Evolutionary conservation across 2,888 invertebrate species (phyloP), one percentile per base, ranked within the genome.

Genomic region (Limnephilus lunatus): DNA sequence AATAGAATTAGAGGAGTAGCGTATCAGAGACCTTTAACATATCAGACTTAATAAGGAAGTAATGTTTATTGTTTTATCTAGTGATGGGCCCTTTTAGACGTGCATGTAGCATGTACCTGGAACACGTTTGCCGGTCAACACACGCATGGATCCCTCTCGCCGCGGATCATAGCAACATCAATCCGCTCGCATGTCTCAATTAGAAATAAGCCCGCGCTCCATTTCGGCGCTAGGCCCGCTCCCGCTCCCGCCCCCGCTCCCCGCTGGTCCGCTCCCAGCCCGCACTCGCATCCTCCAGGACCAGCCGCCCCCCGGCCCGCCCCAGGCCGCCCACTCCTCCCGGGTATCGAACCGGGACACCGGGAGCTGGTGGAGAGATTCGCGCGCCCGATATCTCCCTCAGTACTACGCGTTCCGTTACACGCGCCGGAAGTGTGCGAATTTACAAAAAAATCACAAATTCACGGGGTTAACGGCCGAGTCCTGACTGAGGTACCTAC

Each of bases 271-370:
- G 68, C 68, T 68, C 68, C 80, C 90, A 39, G 68, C 80, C 90
- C 90, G 80, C 32, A 11, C 86, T n/a, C 87, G 48, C 81, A 80
- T 39, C 89, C 85, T 89, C 68, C 90, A 81, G 91, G 87, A 86
- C 39, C 82, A 32, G 81, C 81, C 19, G 35, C 44, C 53, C 87
- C 90, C 85, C 32, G 88, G 39, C n/a, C 94, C 92, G 11, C 90
- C 92, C 53, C 90, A 96, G 94, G 88, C 44, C 86, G 44, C 68
- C 88, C 90, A 31, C 92, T 39, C 68, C 80, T 82, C 81, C 92
- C 53, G 88, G 82, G 92, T 92, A 92, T 92, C 92, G 92, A 92
- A 88, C 92, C 85, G 92, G 87, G 89, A 89, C 81, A 81, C 81
- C 83, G 82, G 81, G 48, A 89, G 91, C 81, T 35, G 89, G 68